Evolutionary conservation across 2,888 invertebrate genomes (phyloP).

Genomic region (Fragum fragum): DNA sequence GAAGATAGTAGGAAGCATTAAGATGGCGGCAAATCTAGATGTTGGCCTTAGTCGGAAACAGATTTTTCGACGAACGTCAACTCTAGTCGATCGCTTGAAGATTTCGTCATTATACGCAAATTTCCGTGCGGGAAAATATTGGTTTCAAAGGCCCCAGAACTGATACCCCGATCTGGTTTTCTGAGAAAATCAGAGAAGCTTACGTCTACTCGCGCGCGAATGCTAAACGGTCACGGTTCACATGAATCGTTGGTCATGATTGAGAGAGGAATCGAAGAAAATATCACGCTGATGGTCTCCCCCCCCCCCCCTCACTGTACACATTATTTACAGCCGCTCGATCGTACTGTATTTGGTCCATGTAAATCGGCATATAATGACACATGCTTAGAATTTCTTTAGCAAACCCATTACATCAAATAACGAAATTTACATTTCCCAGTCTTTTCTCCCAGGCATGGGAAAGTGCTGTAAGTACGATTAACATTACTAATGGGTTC

Average conservation of each 20-base stretch:
- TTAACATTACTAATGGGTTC: neutral
- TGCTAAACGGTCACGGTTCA: conserved; percentile 49
- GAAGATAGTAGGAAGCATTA: neutral
- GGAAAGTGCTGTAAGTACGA: neutral
- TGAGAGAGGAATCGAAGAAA: conserved; percentile 54
- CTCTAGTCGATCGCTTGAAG: neutral
- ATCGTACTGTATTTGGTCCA: conserved; percentile 25
- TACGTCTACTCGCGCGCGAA: neutral
- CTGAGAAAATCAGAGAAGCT: conserved; percentile 18
- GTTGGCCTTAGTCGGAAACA: neutral
- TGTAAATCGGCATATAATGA: neutral
- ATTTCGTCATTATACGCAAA: neutral
- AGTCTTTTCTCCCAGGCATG: conserved; percentile 40
- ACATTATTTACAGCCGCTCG: conserved; percentile 30
- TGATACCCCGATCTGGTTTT: conserved; percentile 1
- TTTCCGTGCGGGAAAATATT: conserved; percentile 8
- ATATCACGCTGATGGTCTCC: conserved; percentile 26
- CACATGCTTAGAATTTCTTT: conserved; percentile 9
- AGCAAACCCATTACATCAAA: neutral
- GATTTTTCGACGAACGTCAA: neutral
- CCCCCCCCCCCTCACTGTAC: conserved; percentile 48
- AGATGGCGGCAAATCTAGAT: neutral
- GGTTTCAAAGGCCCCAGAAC: neutral
- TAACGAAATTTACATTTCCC: conserved; percentile 55
- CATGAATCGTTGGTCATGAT: conserved; percentile 67